phyloP scores from a whole-genome alignment of 2,888 invertebrate genomes.

The Cheilosia scutellata region DNA sequence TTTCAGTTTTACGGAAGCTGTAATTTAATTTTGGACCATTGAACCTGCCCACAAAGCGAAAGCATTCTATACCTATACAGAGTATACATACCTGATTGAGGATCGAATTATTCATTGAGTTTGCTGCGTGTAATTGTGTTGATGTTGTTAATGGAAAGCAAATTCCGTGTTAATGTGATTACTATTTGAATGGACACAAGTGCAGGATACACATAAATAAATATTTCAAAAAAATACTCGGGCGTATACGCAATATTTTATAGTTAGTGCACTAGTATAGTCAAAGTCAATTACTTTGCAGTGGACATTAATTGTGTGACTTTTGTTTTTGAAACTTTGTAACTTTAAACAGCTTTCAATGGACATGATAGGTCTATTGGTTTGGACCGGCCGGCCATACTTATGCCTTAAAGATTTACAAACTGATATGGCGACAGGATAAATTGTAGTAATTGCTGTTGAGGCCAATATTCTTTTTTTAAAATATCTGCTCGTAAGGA shows the following conservation, averaged over 20 bases:
- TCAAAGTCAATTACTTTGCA: neutral
- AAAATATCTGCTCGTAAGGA: too few species aligned
- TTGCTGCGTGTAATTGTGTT: constrained; percentile 38
- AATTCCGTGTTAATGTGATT: constrained; percentile 42
- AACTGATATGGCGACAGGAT: too few species aligned
- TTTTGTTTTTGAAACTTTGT: too few species aligned
- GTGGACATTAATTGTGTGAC: too few species aligned
- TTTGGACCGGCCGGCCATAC: too few species aligned
- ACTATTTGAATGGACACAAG: constrained; percentile 8
- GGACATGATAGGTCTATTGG: too few species aligned
- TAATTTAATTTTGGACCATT: constrained; percentile 29
- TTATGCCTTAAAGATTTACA: too few species aligned
- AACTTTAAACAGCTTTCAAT: too few species aligned
- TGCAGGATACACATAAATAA: constrained; percentile 11
- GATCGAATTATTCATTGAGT: constrained; percentile 44
- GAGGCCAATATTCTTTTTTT: too few species aligned
- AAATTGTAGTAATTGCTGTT: too few species aligned
- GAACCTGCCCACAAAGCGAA: neutral
- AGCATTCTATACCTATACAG: too few species aligned
- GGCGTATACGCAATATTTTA: constrained; percentile 47
- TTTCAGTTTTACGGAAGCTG: neutral
- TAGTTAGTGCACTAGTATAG: neutral
- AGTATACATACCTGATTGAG: neutral
- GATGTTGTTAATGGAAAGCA: constrained; percentile 58
- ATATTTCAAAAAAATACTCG: neutral